Base-by-base conservation (phyloP, 2,888 invertebrate genomes). In the Eupithecia pulchellata region DNA sequence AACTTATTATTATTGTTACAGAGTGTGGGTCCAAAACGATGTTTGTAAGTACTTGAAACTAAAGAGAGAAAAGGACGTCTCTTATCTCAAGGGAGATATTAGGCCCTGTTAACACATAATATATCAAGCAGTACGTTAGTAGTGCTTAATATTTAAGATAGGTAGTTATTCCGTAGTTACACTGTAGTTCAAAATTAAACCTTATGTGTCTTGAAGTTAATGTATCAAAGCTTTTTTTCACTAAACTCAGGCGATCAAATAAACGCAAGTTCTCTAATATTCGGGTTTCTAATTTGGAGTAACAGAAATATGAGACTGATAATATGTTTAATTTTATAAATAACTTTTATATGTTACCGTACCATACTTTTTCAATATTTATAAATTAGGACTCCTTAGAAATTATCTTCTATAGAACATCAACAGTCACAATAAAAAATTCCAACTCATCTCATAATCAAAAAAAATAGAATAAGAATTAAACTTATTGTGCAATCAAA, bases 1-100 rank as follows among this genome's bases (percentile, higher is more conserved):
- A 0, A 58, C 27, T 30, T 60, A 42, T 60, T 66, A 66, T 66
- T 66, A 66, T 66, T 60, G 66, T 66, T 6, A 60, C 58, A 60
- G 42, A 42, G 42, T 66, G 61, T 42, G 66, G 60, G 30, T 42
- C 27, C 13, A 66, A 42, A 60, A 58, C 64, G 34, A 58, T 36
- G 29, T 36, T 9, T n/a, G 58, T 58, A 61, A 9, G 5, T 61
- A 34, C 20, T 13, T 25, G 34, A 61, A 29, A 57, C 29, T 29
- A 57, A 29, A 61, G 20, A 61, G 34, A 34, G 13, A 34, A 34
- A 32, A 30, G 52, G 52, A 47, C 11, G 11, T 47, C 47, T 20
- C 20, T 20, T 52, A 25, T 25, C 52, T 52, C 52, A 25, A 2
- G 25, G 52, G 52, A 11, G 47, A 47, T 20, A 11, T 20, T 20